Evolutionary conservation across 1,140 invertebrate genomes (phyloP), one percentile per base, ranked within the genome.

Genomic region (Formica exsecta): DNA sequence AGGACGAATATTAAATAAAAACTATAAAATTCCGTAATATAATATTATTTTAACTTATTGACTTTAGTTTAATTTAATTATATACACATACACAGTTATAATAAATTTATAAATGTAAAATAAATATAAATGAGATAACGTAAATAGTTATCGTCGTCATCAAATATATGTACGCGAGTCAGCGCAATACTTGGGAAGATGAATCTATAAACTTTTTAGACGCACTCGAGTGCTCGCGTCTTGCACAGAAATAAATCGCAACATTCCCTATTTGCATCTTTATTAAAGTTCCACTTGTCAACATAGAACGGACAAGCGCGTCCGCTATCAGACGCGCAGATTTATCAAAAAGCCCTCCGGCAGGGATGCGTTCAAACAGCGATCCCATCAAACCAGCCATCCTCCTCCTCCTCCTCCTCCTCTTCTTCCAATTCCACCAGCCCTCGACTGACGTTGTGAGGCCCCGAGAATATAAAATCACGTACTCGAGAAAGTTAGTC

Each of bases 241-340:
- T 61, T 44, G 36, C 36, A 11, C 19, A 36, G 25, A 29, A 83
- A 83, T 83, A 83, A 74, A 83, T 41, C 29, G 79, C 32, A 61
- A 74, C 68, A 83, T 74, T 83, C 61, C 66, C 41, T 57, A 86
- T 89, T 89, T 88, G 81, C 86, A 89, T 89, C 51, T 85, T 89
- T 85, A 88, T 68, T 57, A 65, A 79, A 85, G 76, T 75, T 75
- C 54, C 70, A 83, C n/a, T 74, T 83, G 68, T 83, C 68, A 62
- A 73, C 68, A 25, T 73, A 73, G 70, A 19, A 54, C 68, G 79
- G 68, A 74, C 79, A 83, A 73, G 68, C 79, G 68, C 38, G 57
- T 61, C 25, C 57, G 8, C 54, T 61, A 61, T 83, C 79, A 62
- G 68, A 83, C 68, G 54, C 54, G 41, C 25, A 74, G 68, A 83